A percentile compares a stretch with the other conserved stretches of the same genome.
Conservation (phyloP, 2,888 invertebrate genomes). For the Trichogramma evanescens region DNA sequence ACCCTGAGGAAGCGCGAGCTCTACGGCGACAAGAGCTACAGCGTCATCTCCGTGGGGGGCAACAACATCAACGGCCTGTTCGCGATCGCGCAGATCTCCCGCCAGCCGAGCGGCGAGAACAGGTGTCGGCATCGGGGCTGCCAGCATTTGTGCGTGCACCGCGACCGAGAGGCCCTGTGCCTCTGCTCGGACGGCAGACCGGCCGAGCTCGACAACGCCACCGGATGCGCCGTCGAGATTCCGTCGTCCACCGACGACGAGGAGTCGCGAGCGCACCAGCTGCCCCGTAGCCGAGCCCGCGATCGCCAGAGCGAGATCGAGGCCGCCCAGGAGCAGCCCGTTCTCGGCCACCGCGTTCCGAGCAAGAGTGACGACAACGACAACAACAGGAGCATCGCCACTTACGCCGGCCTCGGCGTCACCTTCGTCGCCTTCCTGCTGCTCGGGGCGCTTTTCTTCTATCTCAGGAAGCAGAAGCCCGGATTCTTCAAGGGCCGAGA, state of each 20-base stretch:
- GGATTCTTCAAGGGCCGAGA: conserved; percentile 21
- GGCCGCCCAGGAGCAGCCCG: conserved; percentile 1
- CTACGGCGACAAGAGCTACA: conserved; percentile 51
- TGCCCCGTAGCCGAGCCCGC: neutral
- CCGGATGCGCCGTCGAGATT: conserved; percentile 18
- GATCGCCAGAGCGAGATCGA: neutral
- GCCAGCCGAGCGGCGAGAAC: conserved; percentile 51
- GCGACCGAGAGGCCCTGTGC: conserved; percentile 50
- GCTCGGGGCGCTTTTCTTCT: conserved; percentile 28
- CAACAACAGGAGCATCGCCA: neutral
- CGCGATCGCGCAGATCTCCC: conserved; percentile 51
- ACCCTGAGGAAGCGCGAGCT: conserved; percentile 57
- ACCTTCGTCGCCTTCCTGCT: conserved; percentile 22
- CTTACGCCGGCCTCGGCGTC: conserved; percentile 26
- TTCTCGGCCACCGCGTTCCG: neutral
- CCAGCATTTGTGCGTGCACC: conserved; percentile 54
- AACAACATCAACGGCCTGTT: conserved; percentile 50
- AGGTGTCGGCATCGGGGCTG: conserved; percentile 53
- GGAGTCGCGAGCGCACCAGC: neutral
- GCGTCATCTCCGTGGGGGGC: conserved; percentile 46
- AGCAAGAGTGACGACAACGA: neutral
- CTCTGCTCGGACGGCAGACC: conserved; percentile 52
- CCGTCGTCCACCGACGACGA: too few species aligned
- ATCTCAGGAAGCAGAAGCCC: conserved; percentile 29
- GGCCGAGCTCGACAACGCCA: conserved; percentile 2